Percentiles rank a stretch among this genome's conserved stretches.
phyloP scores from a whole-genome alignment of 2,113 vertebrate genomes.

The Erythrolamprus reginae region DNA sequence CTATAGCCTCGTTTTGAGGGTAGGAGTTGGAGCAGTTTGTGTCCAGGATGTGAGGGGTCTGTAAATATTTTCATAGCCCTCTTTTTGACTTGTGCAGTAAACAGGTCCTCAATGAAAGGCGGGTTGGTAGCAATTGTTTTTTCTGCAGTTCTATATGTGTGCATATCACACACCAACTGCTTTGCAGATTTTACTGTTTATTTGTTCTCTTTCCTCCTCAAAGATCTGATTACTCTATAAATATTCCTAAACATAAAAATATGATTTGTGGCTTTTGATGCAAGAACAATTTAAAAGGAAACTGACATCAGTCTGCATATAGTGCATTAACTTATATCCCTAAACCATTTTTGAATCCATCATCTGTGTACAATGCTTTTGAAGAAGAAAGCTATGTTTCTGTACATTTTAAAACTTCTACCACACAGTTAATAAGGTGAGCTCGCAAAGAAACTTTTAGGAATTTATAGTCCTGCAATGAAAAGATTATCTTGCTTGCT shows the following conservation, averaged over 20 bases:
- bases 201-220: not conserved
- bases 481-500: conserved; percentile 23
- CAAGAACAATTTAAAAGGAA: not conserved
- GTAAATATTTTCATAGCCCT: too few species aligned
- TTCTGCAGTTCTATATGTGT: too few species aligned
- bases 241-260: not conserved
- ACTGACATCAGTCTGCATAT: not conserved
- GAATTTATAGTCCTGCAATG: not conserved
- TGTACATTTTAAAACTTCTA: not conserved
- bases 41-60: too few species aligned
- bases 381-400: not conserved
- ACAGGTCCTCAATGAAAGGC: too few species aligned
- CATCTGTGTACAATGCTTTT: not conserved
- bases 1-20: too few species aligned
- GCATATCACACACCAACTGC: not conserved
- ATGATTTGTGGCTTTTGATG: not conserved
- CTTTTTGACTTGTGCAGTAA: too few species aligned
- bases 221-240: not conserved
- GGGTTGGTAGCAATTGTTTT: too few species aligned
- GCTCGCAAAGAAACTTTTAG: not conserved
- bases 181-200: not conserved
- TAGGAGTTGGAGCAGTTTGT: too few species aligned
- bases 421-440: not conserved
- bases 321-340: not conserved
- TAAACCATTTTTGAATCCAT: not conserved